Evolutionary conservation across 2,113 vertebrate species (phyloP).

Genomic region (Dendropsophus ebraccatus): DNA sequence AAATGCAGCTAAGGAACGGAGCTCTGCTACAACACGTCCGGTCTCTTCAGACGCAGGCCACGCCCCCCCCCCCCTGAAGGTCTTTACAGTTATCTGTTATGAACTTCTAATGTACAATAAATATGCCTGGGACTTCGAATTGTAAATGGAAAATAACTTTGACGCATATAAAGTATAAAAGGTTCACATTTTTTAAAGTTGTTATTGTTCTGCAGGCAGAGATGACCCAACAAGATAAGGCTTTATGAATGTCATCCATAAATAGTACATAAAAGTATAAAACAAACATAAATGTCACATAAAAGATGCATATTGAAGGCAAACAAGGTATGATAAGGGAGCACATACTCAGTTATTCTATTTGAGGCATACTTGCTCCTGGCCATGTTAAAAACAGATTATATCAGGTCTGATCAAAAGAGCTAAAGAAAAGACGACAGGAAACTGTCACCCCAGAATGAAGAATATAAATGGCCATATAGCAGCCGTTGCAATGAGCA

Average conservation of each 20-base stretch:
- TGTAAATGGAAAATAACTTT: background rate
- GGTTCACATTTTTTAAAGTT: background rate
- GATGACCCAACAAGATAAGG: background rate
- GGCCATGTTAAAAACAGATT: background rate
- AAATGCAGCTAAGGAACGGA: no score
- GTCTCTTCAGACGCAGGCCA: no score
- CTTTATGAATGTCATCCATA: background rate
- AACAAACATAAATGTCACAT: background rate
- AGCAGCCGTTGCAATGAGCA: no score
- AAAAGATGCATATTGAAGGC: background rate
- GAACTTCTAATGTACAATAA: background rate
- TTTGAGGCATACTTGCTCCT: background rate
- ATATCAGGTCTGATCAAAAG: no score
- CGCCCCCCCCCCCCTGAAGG: no score
- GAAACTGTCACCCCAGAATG: no score
- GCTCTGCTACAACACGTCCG: no score
- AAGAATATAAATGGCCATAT: no score
- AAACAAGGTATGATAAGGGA: conserved; percentile 20
- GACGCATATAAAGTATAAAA: background rate
- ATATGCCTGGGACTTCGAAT: background rate
- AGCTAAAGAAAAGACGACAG: no score
- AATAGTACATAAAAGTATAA: conserved; percentile 1
- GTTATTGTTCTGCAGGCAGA: background rate
- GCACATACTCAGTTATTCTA: background rate
- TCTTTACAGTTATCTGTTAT: background rate